Evolutionary conservation across 2,113 vertebrate genomes (phyloP).

Genomic region (Grus americana): DNA sequence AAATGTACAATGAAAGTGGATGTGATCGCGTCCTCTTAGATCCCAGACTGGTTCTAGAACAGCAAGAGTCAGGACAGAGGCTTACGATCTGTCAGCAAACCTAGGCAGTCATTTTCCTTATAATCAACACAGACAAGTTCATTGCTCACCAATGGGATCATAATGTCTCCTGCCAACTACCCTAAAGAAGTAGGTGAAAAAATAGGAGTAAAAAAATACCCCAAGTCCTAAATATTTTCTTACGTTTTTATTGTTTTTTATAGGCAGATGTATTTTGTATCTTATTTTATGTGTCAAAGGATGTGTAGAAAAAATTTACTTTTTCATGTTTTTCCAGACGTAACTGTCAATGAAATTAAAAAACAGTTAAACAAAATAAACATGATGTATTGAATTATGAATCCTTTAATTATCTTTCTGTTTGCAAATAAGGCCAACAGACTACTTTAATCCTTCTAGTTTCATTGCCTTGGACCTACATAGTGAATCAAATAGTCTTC

Average conservation of each 20-base stretch:
- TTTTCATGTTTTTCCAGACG: neutral
- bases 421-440: neutral
- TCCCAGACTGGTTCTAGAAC: neutral
- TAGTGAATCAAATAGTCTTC: neutral
- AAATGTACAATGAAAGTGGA: no score
- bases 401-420: neutral
- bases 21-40: rapidly evolving
- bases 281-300: neutral
- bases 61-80: neutral
- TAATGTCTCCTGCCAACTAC: neutral
- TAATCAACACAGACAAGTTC: neutral
- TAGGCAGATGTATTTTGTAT: neutral
- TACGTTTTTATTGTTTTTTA: neutral
- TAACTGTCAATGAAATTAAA: neutral
- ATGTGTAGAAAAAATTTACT: neutral
- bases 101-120: neutral
- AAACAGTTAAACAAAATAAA: neutral
- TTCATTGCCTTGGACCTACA: neutral
- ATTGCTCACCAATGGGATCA: neutral
- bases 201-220: neutral
- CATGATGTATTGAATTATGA: neutral
- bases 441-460: neutral
- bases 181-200: neutral
- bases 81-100: neutral
- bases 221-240: neutral